Evolutionary conservation across 2,797 vertebrate genomes (phyloP).

Genomic region (Anableps anableps): DNA sequence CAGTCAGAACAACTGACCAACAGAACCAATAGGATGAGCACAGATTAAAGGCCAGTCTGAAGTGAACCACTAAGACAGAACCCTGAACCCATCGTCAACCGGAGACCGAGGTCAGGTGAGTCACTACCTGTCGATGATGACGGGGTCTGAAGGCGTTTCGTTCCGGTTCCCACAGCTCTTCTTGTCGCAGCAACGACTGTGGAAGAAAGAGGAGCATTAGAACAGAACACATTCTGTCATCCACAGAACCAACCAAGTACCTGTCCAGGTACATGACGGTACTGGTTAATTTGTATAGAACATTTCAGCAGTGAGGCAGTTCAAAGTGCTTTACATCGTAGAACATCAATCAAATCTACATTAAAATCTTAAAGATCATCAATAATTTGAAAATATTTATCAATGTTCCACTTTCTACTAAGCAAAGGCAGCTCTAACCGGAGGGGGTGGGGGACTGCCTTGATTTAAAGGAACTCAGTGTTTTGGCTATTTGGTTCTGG

Average conservation of each 20-base stretch:
- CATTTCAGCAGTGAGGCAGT: too few relatives aligned
- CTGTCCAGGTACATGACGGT: constrained; percentile 86
- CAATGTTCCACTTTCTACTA: too few relatives aligned
- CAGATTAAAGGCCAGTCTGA: not conserved
- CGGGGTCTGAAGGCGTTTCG: constrained; percentile 98
- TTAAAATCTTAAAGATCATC: too few relatives aligned
- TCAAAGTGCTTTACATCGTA: too few relatives aligned
- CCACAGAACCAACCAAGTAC: not conserved
- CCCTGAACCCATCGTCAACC: not conserved
- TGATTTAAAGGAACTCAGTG: too few relatives aligned
- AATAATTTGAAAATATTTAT: too few relatives aligned
- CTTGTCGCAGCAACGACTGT: constrained; percentile 96
- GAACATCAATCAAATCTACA: too few relatives aligned
- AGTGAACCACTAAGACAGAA: not conserved
- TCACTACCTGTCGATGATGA: constrained; percentile 99
- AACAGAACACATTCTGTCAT: not conserved
- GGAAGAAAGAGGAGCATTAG: constrained; percentile 30
- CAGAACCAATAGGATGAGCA: not conserved
- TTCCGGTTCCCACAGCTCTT: constrained; percentile 99
- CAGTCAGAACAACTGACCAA: too few relatives aligned
- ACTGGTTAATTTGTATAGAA: too few relatives aligned
- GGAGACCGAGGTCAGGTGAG: constrained; percentile 4
- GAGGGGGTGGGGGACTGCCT: too few relatives aligned
- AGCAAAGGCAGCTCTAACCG: too few relatives aligned
- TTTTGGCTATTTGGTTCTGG: too few relatives aligned